Evolutionary conservation across 2,888 invertebrate genomes (phyloP).

Genomic region (Nomada ferruginata): DNA sequence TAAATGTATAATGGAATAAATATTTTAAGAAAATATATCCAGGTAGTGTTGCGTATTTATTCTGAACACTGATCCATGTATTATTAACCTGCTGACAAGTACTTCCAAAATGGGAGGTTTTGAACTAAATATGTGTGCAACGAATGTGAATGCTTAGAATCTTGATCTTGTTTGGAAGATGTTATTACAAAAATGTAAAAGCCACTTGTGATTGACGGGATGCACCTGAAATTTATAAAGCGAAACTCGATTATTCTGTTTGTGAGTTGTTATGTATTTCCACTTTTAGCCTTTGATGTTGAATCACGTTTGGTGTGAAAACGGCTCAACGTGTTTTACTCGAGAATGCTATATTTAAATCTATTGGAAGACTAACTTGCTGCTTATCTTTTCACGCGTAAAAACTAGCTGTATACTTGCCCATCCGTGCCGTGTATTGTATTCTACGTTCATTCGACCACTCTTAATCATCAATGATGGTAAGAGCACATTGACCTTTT

Average conservation of each 20-base stretch:
- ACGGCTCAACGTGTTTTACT: neutral
- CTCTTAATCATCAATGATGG: no score
- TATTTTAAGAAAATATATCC: no score
- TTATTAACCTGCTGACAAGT: neutral
- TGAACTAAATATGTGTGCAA: no score
- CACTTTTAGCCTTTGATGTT: conserved; percentile 1
- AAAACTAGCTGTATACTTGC: no score
- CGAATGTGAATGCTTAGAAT: no score
- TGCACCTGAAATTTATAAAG: neutral
- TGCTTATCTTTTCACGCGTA: neutral
- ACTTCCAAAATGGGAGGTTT: no score
- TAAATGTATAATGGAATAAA: no score
- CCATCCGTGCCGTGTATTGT: no score
- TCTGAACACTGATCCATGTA: neutral
- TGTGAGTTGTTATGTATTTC: neutral
- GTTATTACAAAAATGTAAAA: neutral
- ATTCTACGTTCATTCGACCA: no score
- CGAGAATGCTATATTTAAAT: neutral
- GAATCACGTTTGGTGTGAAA: conserved; percentile 6
- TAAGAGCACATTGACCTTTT: no score
- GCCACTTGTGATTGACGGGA: neutral
- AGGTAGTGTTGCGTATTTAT: no score
- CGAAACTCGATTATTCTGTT: conserved; percentile 3
- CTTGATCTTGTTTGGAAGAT: neutral
- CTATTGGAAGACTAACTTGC: neutral